Base-by-base conservation (phyloP, 1,140 invertebrate species). In the Sesamia nonagrioides region DNA sequence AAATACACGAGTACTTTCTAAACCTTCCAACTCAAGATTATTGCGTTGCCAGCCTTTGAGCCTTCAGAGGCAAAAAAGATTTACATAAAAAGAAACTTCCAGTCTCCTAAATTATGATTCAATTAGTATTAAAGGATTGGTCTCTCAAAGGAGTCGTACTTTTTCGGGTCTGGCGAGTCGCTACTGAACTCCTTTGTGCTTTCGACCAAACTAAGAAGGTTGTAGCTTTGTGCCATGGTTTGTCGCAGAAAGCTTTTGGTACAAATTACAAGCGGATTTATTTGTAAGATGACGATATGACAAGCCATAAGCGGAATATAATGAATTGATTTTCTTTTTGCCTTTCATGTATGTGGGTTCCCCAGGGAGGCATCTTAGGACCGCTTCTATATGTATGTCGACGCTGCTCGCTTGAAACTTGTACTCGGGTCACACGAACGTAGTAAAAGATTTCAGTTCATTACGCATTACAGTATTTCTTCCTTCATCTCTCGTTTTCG, bases 81-180 rank as follows among this genome's bases (percentile, higher is more conserved):
- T 93, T 94, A 92, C 91, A 92, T 93, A 93, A 93, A 94, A 94
- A 94, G 93, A 93, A 94, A 94, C 88, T 93, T 92, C 91, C 85
- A 88, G 88, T 90, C 88, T 90, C 83, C 80, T 85, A 92, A 93
- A 94, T 94, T 94, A 93, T 93, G 91, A 94, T 94, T 93, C 93
- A 93, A 94, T 94, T 94, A 94, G 93, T 92, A 93, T 94, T 93
- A 94, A 93, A 91, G 92, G 91, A 93, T 94, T 93, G 92, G 88
- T 84, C 79, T 86, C 88, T 91, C 91, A 93, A 93, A 92, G 89
- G 92, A 86, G 77, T 86, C 71, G 88, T 86, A 88, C 78, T 92
- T 93, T 94, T 93, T 91, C 88, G 89, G 92, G 91, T 91, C 91
- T 85, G 88, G 80, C 86, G 89, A 89, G 18, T 84, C 83, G 79